Evolutionary conservation across 1,140 invertebrate genomes (phyloP).

Genomic region (Dolichoris vasculosae): DNA sequence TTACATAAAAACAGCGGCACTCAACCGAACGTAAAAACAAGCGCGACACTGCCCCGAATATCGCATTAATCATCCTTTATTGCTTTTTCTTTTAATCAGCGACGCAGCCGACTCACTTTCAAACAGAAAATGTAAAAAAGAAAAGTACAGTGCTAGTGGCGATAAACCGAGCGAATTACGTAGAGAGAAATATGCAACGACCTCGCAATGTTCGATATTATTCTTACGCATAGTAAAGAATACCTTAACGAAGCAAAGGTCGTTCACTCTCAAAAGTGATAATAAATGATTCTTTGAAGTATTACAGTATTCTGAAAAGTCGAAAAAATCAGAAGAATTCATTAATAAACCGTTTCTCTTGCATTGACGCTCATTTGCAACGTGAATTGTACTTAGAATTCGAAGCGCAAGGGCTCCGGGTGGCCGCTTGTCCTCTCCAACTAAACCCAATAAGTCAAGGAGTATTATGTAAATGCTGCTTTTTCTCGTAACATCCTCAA

Average conservation of each 20-base stretch:
- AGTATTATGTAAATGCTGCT: slow-evolving; percentile 46
- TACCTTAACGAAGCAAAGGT: neutral
- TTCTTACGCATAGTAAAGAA: neutral
- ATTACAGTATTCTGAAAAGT: too few species aligned
- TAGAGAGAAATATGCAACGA: neutral
- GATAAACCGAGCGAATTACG: slow-evolving; percentile 8
- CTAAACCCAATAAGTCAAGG: slow-evolving; percentile 46
- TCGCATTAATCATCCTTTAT: slow-evolving; percentile 46
- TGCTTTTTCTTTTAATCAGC: slow-evolving; percentile 38
- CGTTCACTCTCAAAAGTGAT: neutral
- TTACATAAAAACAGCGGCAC: slow-evolving; percentile 17
- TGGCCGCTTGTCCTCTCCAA: neutral
- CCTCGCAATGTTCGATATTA: neutral
- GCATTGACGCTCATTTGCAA: slow-evolving; percentile 41
- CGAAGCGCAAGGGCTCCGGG: neutral
- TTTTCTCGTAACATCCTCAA: slow-evolving; percentile 39
- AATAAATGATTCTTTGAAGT: slow-evolving; percentile 7
- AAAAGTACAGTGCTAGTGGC: neutral
- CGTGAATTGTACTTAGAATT: slow-evolving; percentile 40
- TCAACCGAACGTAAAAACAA: neutral
- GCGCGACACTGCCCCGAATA: neutral
- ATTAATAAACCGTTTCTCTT: neutral
- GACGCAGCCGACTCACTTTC: neutral
- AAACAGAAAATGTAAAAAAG: slow-evolving; percentile 17
- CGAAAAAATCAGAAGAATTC: slow-evolving; percentile 16